A percentile compares a stretch with the other conserved stretches of the same genome.
Conservation (phyloP, 2,113 vertebrate species). For the Mobula birostris region DNA sequence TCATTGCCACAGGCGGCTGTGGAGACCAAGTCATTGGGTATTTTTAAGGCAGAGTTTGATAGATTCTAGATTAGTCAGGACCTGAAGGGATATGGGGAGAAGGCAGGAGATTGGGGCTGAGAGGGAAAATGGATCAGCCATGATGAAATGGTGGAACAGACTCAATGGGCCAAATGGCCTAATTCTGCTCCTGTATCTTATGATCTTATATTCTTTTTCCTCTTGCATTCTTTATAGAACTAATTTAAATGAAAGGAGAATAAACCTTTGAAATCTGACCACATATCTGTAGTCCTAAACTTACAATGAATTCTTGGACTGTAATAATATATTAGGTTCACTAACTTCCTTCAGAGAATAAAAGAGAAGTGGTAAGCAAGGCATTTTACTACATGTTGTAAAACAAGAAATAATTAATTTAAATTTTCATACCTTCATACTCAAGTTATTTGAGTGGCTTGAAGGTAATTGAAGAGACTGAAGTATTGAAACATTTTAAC, state of each 20-base stretch:
- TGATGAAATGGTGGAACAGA: too few relatives aligned
- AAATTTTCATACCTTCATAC: background rate
- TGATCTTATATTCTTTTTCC: background rate
- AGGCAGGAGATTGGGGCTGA: too few relatives aligned
- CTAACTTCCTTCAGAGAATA: background rate
- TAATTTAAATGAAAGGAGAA: background rate
- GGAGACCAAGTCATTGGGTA: too few relatives aligned
- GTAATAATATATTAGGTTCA: background rate
- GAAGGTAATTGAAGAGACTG: background rate
- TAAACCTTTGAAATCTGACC: background rate
- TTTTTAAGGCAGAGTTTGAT: too few relatives aligned
- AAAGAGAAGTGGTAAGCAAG: background rate
- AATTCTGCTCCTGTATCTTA: too few relatives aligned
- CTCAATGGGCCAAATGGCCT: too few relatives aligned
- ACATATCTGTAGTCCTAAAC: too few relatives aligned
- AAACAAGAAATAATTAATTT: background rate
- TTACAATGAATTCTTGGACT: background rate
- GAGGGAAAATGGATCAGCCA: too few relatives aligned
- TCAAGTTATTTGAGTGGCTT: background rate
- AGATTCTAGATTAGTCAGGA: too few relatives aligned
- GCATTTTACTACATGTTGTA: background rate
- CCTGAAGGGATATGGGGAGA: too few relatives aligned
- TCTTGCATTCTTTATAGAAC: background rate
- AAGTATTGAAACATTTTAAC: background rate
- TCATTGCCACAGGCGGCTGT: too few relatives aligned